Conservation (phyloP, 2,113 vertebrate species). For the Elaphurus davidianus region DNA sequence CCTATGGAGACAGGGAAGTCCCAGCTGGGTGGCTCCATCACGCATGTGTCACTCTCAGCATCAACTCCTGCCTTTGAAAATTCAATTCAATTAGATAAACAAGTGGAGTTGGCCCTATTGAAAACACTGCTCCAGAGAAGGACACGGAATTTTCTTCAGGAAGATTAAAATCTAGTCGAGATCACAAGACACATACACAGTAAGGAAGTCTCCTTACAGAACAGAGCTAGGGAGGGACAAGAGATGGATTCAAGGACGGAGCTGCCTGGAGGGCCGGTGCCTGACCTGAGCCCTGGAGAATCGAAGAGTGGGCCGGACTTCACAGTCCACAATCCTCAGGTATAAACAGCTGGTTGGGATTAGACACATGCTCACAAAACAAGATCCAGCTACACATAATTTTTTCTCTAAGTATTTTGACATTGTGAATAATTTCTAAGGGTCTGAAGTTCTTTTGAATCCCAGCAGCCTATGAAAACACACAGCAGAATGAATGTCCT, state of each 20-base stretch:
- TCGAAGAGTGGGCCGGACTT: neutral
- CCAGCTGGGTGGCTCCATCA: neutral
- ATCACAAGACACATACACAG: neutral
- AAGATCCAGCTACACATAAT: neutral
- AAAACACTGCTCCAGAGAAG: neutral
- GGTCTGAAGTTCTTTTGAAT: neutral
- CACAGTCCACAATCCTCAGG: accelerated
- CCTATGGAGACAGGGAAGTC: neutral
- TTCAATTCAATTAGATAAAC: neutral
- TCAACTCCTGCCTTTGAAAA: neutral
- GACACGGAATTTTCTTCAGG: neutral
- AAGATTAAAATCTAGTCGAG: neutral
- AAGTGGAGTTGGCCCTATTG: neutral
- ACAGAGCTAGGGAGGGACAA: neutral
- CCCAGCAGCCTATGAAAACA: neutral
- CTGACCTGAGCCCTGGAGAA: neutral
- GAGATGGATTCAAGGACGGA: neutral
- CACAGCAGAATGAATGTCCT: neutral
- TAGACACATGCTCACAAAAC: neutral
- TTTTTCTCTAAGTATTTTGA: neutral
- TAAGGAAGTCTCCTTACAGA: neutral
- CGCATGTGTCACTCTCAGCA: neutral
- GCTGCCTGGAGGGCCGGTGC: neutral
- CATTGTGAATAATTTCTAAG: neutral
- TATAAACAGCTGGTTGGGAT: neutral